phyloP scores from a whole-genome alignment of 1,140 invertebrate genomes.

The Lucilia cuprina region DNA sequence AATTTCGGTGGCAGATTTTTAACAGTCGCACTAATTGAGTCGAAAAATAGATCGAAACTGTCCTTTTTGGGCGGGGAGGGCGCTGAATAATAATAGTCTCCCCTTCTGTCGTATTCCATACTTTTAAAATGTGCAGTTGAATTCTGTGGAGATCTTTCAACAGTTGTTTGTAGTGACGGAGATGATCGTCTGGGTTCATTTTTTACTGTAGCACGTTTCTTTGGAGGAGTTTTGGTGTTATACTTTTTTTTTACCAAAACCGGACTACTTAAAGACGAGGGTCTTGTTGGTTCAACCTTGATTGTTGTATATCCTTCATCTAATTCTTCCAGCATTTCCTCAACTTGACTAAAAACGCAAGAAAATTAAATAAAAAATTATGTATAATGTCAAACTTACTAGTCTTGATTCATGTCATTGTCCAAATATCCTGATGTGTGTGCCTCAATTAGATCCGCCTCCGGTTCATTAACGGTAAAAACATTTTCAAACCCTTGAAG shows the following conservation, averaged over 20 bases:
- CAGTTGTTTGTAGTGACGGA: neutral
- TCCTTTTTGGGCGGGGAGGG: slow-evolving; percentile 43
- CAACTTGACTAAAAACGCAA: neutral
- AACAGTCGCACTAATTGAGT: slow-evolving; percentile 52
- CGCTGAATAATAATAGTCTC: slow-evolving; percentile 9
- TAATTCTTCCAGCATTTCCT: neutral
- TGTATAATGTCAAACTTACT: neutral
- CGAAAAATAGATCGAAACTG: slow-evolving; percentile 54
- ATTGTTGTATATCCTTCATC: slow-evolving; percentile 19
- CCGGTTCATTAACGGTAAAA: slow-evolving; percentile 6
- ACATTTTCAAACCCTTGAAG: slow-evolving; percentile 31
- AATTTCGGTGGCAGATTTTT: slow-evolving; percentile 52
- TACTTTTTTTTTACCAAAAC: neutral
- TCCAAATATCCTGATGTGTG: slow-evolving; percentile 32
- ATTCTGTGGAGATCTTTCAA: neutral
- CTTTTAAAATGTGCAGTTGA: neutral
- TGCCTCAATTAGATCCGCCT: slow-evolving; percentile 24
- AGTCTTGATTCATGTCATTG: neutral
- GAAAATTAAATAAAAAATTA: neutral
- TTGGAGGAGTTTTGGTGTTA: neutral
- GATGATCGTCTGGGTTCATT: neutral
- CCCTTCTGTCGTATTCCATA: neutral
- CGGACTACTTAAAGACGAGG: neutral
- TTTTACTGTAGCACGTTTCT: neutral
- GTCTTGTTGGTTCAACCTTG: slow-evolving; percentile 2